Conservation (phyloP, 1,140 invertebrate species). For the Luehdorfia chinensis region DNA sequence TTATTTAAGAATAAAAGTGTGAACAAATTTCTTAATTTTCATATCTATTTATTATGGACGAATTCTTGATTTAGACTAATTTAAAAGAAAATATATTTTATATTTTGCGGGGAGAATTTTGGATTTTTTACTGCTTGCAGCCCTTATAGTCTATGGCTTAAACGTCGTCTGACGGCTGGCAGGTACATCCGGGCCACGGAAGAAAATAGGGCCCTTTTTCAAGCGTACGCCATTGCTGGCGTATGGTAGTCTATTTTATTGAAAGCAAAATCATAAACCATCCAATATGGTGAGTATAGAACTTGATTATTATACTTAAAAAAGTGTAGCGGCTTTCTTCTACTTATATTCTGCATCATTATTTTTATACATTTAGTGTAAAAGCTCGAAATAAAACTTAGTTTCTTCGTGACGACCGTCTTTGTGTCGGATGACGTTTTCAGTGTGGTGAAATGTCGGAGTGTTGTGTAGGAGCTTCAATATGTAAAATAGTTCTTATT, state of each 20-base stretch:
- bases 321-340: conserved; percentile 39
- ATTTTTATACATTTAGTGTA: conserved; percentile 53
- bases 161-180: conserved; percentile 44
- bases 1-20: too few relatives aligned
- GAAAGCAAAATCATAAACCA: conserved; percentile 86
- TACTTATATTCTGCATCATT: conserved; percentile 37
- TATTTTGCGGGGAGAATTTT: too few relatives aligned
- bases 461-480: conserved; percentile 32
- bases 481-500: conserved; percentile 3
- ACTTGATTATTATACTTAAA: conserved; percentile 45
- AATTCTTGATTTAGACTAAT: too few relatives aligned
- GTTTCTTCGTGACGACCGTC: conserved; percentile 39
- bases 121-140: conserved; percentile 20
- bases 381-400: conserved; percentile 34
- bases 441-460: conserved; percentile 40
- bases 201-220: conserved; percentile 76
- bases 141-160: conserved; percentile 42
- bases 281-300: conserved; percentile 89
- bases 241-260: conserved; percentile 85
- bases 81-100: too few relatives aligned
- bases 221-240: conserved; percentile 90
- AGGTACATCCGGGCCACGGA: conserved; percentile 55
- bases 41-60: too few relatives aligned
- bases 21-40: too few relatives aligned
- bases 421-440: conserved; percentile 70